Base-by-base conservation (phyloP, 2,113 vertebrate species). In the Copsychus sechellarum region DNA sequence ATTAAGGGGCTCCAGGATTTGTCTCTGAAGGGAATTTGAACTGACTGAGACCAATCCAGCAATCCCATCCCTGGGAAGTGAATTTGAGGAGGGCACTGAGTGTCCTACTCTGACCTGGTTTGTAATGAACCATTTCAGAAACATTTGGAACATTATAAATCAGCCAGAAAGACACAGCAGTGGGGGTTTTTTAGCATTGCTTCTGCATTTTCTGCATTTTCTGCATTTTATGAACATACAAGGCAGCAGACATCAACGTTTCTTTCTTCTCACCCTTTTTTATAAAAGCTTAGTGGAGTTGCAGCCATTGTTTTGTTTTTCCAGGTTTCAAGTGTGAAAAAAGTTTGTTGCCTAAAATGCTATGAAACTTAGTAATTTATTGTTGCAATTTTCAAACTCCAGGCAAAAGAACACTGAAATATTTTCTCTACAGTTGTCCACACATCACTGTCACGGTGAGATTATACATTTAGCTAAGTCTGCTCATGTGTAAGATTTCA, bases 1-100 rank as follows among this genome's bases (percentile, higher is more conserved):
- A 91, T 92, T 93, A 93, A 93, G 71, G 67, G 90, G 90, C 81
- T 92, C 89, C 88, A 65, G 58, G 60, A 56, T 86, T 90, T 89
- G 80, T 50, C 34, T 94, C 85, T 92, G 88, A 95, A 93, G 38
- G 34, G 88, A 94, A 91, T 88, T 62, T 38, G 73, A 93, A 82
- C 83, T 85, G 86, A 80, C 69, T 73, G 47, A 88, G 86, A 74
- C 61, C 25, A 76, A 65, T 22, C 36, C 74, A 92, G 84, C 84
- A 74, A 80, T 85, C 66, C 67, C 38, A 43, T 88, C 79, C 43
- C n/a, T 88, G 81, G 72, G 88, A 92, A 71, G 36, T 25, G 53
- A 93, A 74, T 45, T 88, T 79, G 61, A 67, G 26, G 60, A 83
- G 38, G 34, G 67, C 64, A 96, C 45, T 71, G 79, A 81, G 13